Evolutionary conservation across 1,140 invertebrate genomes (phyloP), one percentile per base, ranked within the genome.

Genomic region (Drosophila sturtevanti): DNA sequence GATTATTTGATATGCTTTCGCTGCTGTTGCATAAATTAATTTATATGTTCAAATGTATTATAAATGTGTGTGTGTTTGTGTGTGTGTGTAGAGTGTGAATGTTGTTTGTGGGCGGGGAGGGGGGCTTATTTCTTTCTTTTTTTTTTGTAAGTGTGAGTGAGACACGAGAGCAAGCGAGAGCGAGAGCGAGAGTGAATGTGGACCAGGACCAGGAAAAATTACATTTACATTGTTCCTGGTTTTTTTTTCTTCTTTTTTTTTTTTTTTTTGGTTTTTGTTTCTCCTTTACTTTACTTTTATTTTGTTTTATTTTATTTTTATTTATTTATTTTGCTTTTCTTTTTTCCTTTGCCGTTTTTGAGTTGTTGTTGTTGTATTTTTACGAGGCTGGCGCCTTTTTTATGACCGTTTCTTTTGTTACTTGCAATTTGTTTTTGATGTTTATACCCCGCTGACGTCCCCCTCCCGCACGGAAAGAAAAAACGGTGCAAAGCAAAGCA

Each of bases 371-470:
- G 6, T 7, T 31, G 61, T 63, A 44, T 68, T 85, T 85, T 85
- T 76, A 76, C 35, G 72, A 76, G 38, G 58, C 66, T 81, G 78
- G 82, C 81, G 78, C 81, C 74, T 69, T 81, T 81, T 87, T 86
- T 81, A 78, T 86, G 70, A 52, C 54, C 74, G 68, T 41, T 76
- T 56, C 73, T 72, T 77, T 77, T 75, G 69, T 71, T 79, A 67
- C 72, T 79, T 72, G 77, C 78, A 81, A 81, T 81, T 81, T 84
- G 76, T 80, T 86, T 68, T 68, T 77, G 59, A 68, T 72, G 72
- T 81, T 74, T 69, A 74, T 79, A 63, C 68, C 72, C 61, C 67
- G 73, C 65, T 52, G 67, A 61, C 16, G 9, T 18, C 41, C 41
- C 41, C 6, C 18, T 9, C 22, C 21, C 22, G 48, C 4, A 16